Evolutionary conservation across 2,797 vertebrate species (phyloP).

Genomic region (Dallia pectoralis): DNA sequence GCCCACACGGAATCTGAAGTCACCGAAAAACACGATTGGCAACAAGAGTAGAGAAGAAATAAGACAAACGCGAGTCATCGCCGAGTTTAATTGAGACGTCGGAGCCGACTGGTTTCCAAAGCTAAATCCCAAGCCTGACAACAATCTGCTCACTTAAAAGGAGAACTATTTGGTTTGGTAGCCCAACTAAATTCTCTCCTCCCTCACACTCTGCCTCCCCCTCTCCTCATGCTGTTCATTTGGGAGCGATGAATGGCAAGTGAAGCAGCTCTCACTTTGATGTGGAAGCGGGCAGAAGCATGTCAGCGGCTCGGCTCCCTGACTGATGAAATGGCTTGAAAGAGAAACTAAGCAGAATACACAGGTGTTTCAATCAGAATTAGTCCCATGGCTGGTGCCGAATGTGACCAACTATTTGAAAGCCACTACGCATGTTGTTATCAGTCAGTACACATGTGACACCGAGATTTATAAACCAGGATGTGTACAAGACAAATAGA

Average conservation of each 20-base stretch:
- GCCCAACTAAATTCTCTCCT: constrained; percentile 22
- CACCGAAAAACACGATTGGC: neutral
- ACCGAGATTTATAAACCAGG: neutral
- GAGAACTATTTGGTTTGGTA: constrained; percentile 28
- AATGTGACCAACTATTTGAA: neutral
- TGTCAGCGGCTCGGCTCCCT: neutral
- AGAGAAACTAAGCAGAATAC: neutral
- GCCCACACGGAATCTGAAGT: neutral
- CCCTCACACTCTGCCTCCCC: constrained; percentile 15
- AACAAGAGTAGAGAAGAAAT: neutral
- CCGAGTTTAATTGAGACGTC: neutral
- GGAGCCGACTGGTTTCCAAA: constrained; percentile 20
- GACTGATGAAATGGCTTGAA: neutral
- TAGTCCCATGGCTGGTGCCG: neutral
- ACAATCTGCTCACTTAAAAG: constrained; percentile 24
- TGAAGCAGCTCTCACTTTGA: constrained; percentile 35
- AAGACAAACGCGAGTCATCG: neutral
- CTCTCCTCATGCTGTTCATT: constrained; percentile 24
- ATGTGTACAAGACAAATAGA: neutral
- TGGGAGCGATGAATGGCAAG: constrained; percentile 11
- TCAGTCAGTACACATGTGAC: no score
- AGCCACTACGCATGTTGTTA: neutral
- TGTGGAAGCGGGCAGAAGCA: constrained; percentile 16
- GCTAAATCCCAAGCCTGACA: constrained; percentile 17
- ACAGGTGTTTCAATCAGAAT: neutral